Conservation (phyloP, 2,888 invertebrate genomes). For the Ptychoptera albimana region DNA sequence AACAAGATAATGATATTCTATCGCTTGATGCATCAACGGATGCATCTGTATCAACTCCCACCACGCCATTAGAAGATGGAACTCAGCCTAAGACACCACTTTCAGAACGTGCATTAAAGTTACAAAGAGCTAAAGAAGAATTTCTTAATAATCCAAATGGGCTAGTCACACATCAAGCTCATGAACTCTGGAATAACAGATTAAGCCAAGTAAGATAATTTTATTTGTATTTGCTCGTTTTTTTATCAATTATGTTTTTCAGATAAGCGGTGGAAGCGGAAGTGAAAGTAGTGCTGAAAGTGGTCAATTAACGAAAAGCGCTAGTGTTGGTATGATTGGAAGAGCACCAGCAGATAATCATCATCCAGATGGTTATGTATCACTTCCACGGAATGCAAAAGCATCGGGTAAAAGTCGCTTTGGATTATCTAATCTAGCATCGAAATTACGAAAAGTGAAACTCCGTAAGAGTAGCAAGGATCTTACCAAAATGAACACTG, state of each 20-base stretch:
- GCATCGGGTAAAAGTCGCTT: conserved; percentile 28
- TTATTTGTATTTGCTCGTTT: no score
- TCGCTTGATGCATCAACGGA: no score
- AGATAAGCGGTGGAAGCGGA: conserved; percentile 35
- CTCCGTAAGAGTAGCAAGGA: conserved; percentile 23
- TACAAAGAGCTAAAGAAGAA: conserved; percentile 54
- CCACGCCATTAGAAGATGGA: conserved; percentile 14
- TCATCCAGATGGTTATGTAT: conserved; percentile 34
- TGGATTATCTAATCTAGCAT: conserved; percentile 39
- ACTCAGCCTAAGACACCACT: conserved; percentile 21
- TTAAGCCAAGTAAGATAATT: conserved; percentile 46
- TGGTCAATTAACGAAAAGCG: conserved; percentile 46
- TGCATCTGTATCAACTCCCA: conserved; percentile 13
- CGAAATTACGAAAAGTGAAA: conserved; percentile 41
- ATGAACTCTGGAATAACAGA: conserved; percentile 18
- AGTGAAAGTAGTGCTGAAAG: conserved; percentile 39
- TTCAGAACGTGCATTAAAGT: conserved; percentile 38
- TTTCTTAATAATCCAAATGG: conserved; percentile 32
- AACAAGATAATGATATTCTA: conserved; percentile 5
- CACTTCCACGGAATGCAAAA: conserved; percentile 31
- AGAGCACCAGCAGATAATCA: conserved; percentile 15
- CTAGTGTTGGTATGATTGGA: conserved; percentile 61
- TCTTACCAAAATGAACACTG: conserved; percentile 37
- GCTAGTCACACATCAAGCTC: not conserved
- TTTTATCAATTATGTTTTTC: not conserved